These are phyloP conservation scores for Thereva unica DNA, from an alignment of 2,888 invertebrate genomes.

Conservation along the genomic window DNA sequence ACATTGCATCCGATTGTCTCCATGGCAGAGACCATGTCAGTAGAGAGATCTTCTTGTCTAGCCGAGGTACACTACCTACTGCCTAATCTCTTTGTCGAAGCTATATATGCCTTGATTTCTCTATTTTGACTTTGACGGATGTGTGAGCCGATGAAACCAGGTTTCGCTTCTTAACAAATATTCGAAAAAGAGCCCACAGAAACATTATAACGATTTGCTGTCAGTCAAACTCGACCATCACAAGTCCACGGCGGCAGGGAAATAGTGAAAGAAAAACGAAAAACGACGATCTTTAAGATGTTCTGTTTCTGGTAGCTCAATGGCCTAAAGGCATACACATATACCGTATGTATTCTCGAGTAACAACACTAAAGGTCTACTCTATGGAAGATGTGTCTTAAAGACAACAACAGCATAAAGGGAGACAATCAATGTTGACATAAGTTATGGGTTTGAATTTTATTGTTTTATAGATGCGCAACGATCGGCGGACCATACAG, in stretches of 20 bases:
- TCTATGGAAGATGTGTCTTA: not conserved
- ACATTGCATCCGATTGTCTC: conserved; percentile 30
- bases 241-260: conserved; percentile 20
- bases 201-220: conserved; percentile 43
- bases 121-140: conserved; percentile 59
- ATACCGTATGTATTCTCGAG: not conserved
- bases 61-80: conserved; percentile 9
- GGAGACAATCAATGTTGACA: conserved; percentile 45
- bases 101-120: conserved; percentile 46
- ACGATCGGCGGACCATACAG: not conserved
- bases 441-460: conserved; percentile 48
- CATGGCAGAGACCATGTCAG: conserved; percentile 12
- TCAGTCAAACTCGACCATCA: conserved; percentile 38
- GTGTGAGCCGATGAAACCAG: conserved; percentile 43
- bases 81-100: conserved; percentile 27
- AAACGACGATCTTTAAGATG: conserved; percentile 37
- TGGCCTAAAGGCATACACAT: conserved; percentile 16
- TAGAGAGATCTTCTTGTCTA: conserved; percentile 6
- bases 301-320: conserved; percentile 24
- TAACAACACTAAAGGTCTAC: no score
- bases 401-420: conserved; percentile 23
- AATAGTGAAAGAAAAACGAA: conserved; percentile 31
- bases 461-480: conserved; percentile 43
- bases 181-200: conserved; percentile 22
- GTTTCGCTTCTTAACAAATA: conserved; percentile 30